Percentiles rank a stretch among this genome's conserved stretches.
Evolutionary conservation across 2,113 vertebrate species (phyloP).

Genomic region (Gulo gulo): DNA sequence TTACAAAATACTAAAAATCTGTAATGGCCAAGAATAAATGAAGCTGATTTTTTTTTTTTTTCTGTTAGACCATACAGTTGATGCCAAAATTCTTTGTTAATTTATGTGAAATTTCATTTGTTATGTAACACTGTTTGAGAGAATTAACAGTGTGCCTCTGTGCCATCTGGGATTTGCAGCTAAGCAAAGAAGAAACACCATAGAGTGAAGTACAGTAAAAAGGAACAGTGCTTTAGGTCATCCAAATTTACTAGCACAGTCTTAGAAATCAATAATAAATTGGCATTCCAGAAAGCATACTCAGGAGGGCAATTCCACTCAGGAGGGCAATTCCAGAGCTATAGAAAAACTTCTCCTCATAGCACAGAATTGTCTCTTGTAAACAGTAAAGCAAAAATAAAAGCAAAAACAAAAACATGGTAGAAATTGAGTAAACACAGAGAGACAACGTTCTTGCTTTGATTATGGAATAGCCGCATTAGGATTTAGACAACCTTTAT

Average conservation of each 20-base stretch:
- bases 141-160: neutral
- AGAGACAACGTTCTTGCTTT: neutral
- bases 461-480: neutral
- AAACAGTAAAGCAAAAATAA: neutral
- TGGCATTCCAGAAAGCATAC: neutral
- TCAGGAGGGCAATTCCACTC: neutral
- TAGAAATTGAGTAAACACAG: neutral
- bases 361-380: neutral
- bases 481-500: neutral
- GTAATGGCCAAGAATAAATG: neutral
- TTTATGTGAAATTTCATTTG: neutral
- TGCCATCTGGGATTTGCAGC: neutral
- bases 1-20: neutral
- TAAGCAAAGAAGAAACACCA: neutral
- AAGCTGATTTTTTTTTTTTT: neutral
- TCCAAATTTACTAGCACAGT: neutral
- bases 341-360: neutral
- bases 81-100: neutral
- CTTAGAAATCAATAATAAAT: slow-evolving; percentile 43
- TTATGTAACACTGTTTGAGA: neutral
- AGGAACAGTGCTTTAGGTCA: neutral
- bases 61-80: neutral
- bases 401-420: neutral
- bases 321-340: neutral
- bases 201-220: neutral